Base-by-base conservation (phyloP, 2,113 vertebrate genomes). In the Uria aalge region DNA sequence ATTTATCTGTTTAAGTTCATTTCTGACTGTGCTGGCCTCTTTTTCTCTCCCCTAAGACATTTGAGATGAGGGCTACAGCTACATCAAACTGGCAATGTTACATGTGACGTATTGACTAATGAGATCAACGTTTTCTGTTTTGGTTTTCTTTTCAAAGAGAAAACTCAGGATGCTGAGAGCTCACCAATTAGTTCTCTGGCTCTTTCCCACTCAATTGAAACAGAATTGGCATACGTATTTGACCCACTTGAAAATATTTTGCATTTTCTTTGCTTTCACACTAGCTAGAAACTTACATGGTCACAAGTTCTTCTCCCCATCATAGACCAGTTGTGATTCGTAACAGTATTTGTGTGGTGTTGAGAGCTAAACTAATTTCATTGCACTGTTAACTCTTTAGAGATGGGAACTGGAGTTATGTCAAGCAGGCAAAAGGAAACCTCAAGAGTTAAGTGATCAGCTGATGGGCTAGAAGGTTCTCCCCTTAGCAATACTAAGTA, bases 1-100 rank as follows among this genome's bases (percentile, higher is more conserved):
- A 90, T 97, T 97, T 94, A 34, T 74, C 47, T 95, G 64, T 92
- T 98, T 93, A 96, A 96, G 34, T 55, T 96, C n/a, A 93, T 89
- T 96, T 93, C 53, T 85, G 75, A 56, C 23, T 87, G 56, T 12
- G 41, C 41, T 97, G 66, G 78, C 81, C 86, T 96, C 78, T 81
- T 83, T 78, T 88, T 36, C 20, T 88, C 11, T 80, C 14, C 26
- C 6, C 6, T 30, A 56, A 91, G 89, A 69, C 67, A 57, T 88
- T 88, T 29, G 34, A 85, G 34, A 85, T 52, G 64, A 74, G 45
- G 53, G 16, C 41, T 52, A 83, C 50, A 78, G 26, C 59, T 43
- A 69, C 8, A 53, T 90, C 38, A 38, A 19, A 76, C 36, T 47
- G 23, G 20, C 23, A 85, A 43, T 34, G 83, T 40, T 43, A 16